Percentiles rank a stretch among this genome's conserved stretches.
phyloP scores from a whole-genome alignment of 1,140 invertebrate genomes.

The Chelonus insularis region DNA sequence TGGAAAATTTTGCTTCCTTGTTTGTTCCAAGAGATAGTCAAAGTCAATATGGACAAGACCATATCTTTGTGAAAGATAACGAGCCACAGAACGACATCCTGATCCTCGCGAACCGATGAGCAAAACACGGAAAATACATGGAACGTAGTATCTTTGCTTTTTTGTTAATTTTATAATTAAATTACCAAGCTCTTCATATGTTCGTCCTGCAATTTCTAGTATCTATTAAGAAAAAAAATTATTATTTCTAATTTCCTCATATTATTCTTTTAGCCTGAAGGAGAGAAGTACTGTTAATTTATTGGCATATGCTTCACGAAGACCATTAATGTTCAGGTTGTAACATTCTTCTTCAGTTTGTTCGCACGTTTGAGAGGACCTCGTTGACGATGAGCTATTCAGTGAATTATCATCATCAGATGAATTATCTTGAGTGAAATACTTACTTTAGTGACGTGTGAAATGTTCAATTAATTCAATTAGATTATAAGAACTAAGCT shows the following conservation, averaged over 20 bases:
- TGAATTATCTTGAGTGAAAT: too few relatives aligned
- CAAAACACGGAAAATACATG: constrained; percentile 43
- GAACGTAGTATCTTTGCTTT: constrained; percentile 36
- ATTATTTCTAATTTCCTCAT: background rate
- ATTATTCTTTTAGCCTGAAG: too few relatives aligned
- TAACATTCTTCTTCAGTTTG: background rate
- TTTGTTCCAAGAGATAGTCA: constrained; percentile 58
- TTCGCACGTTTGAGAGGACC: constrained; percentile 7
- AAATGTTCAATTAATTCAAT: background rate
- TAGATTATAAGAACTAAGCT: constrained; percentile 6
- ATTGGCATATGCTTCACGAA: constrained; percentile 37
- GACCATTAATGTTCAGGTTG: constrained; percentile 23
- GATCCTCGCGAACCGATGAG: constrained; percentile 46
- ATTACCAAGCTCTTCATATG: constrained; percentile 38
- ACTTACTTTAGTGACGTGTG: too few relatives aligned
- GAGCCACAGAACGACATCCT: constrained; percentile 37
- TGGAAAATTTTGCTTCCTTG: constrained; percentile 53
- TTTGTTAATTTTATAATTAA: constrained; percentile 35
- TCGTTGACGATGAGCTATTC: too few relatives aligned
- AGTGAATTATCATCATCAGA: too few relatives aligned
- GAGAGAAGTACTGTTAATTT: constrained; percentile 40
- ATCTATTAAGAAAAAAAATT: constrained; percentile 13
- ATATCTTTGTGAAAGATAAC: constrained; percentile 41
- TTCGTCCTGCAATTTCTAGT: constrained; percentile 35
- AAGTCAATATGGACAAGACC: constrained; percentile 60